Evolutionary conservation across 1,140 invertebrate species (phyloP), one percentile per base, ranked within the genome.

Genomic region (Odontomachus brunneus): DNA sequence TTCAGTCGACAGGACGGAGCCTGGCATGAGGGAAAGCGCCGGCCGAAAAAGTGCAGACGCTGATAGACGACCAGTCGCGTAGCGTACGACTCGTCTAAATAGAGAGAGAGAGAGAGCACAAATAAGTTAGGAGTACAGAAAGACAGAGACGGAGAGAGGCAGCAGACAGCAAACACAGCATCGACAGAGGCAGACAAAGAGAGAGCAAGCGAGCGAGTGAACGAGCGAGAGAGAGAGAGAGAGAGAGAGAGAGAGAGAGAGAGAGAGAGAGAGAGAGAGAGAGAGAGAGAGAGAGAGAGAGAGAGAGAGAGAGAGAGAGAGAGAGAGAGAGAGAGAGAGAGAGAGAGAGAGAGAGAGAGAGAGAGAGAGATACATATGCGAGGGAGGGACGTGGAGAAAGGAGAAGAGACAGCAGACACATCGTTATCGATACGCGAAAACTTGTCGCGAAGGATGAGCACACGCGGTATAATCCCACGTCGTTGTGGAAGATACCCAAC

Each of bases 341-440:
- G 38, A 3, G 9, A 44, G 9, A 3, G 9, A 11, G 3, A 44
- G 38, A 44, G 0, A 7, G 0, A 44, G 9, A 44, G 3, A 4
- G 38, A 44, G 38, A 44, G 3, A 44, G 38, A 44, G 38, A 44
- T 12, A 11, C 11, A 22, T 4, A 44, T 44, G 38, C 17, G 38
- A 3, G 49, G 24, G 74, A 38, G 60, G 3, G 57, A 14, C 38
- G 38, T 11, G 38, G 72, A 55, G 19, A 44, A 53, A 57, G 65
- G 51, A 51, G n/a, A 76, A 29, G 48, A 66, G 62, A 78, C 73
- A 65, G 75, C n/a, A n/a, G n/a, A n/a, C n/a, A n/a, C n/a, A 63
- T 69, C 75, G 75, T 67, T 78, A 78, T 78, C 63, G 65, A 78
- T 69, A 66, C n/a, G 33, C 63, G 63, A 78, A 55, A 66, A 78